Base-by-base conservation (phyloP, 92 coral and sea anemone species). In the Desmophyllum pertusum region DNA sequence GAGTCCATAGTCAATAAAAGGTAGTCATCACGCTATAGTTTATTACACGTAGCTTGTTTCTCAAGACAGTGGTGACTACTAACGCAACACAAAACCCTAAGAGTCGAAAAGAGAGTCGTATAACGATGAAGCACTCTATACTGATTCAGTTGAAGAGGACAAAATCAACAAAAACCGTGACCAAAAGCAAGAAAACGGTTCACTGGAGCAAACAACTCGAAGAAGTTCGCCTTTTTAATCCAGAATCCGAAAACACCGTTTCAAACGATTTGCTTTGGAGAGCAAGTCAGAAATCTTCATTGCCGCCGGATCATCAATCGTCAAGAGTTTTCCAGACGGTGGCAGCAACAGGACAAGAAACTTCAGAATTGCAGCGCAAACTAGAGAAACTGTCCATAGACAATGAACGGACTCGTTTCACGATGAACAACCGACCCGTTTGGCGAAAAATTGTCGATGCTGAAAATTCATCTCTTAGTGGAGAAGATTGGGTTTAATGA, bases 131-230 rank as follows among this genome's bases (percentile, higher is more conserved):
- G 18, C 55, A 68, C 64, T 80, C 76, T 13, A 36, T 52, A 5
- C 50, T 35, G 27, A 45, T 67, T 10, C 48, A 80, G 50, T 9
- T 80, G 17, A 80, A 48, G 76, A 38, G 67, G 38, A 51, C 36
- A 46, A 80, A 80, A 37, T 70, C 75, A 30, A 27, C 39, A 31
- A 78, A 59, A 36, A 2, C 51, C 5, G n/a, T n/a, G n/a, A 19
- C 35, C 17, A 80, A 66, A 35, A 19, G 31, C n/a, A 80, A 68
- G 66, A 83, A 72, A 83, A 83, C 23, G 27, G 86, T 83, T 39
- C 86, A 73, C 37, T 83, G 86, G 80, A 72, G 55, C 27, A 59
- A 72, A 73, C 57, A 53, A 39, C 86, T 83, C 5, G 86, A 83
- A 29, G 80, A 72, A 42, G 39, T 83, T 62, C 73, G 43, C 66